phyloP scores from a whole-genome alignment of 2,113 vertebrate genomes.

The Oryctolagus cuniculus region mOryCun1.1 NC_091447.1:13769001-13769500 shows the following conservation, averaged over 20 bases:
- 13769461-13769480: neutral
- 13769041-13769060: neutral
- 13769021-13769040: neutral
- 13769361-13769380: neutral
- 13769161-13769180: neutral
- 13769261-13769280: neutral
- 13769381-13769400: slow-evolving; percentile 1
- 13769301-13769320: neutral
- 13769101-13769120: neutral
- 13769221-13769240: neutral
- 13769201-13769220: neutral
- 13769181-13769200: neutral
- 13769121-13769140: neutral
- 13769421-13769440: neutral
- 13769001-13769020: neutral
- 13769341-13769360: neutral
- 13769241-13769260: neutral
- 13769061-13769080: neutral
- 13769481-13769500: slow-evolving; percentile 25
- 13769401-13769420: neutral
- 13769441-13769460: neutral
- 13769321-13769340: fast-evolving
- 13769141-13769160: neutral
- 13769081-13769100: neutral
- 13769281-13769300: fast-evolving